Evolutionary conservation across 2,113 vertebrate species (phyloP).

Genomic region (Gulo gulo): DNA sequence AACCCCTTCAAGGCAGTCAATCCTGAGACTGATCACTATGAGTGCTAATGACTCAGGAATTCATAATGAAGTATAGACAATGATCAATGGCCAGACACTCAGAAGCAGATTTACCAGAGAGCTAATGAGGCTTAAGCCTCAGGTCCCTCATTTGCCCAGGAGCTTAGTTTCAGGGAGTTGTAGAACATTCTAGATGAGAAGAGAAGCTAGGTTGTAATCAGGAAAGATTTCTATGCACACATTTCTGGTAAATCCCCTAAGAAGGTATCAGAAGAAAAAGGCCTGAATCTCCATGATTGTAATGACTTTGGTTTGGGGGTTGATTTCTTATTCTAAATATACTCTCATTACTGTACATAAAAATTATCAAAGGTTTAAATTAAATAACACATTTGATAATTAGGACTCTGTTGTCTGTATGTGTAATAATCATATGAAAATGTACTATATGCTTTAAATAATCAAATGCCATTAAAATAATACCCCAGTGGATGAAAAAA

Average conservation of each 20-base stretch:
- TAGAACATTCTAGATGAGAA: neutral
- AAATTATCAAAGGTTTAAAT: conserved; percentile 25
- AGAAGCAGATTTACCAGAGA: neutral
- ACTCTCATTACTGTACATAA: neutral
- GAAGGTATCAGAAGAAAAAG: conserved; percentile 35
- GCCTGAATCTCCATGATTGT: neutral
- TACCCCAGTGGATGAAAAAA: neutral
- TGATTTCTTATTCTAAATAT: conserved; percentile 30
- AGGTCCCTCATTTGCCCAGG: neutral
- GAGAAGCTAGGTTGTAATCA: neutral
- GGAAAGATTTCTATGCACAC: neutral
- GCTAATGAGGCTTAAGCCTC: neutral
- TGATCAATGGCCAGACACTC: neutral
- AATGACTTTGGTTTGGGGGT: neutral
- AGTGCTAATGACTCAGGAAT: neutral
- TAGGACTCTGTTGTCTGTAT: neutral
- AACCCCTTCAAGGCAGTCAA: neutral
- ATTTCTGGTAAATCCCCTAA: neutral
- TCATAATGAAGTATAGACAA: neutral
- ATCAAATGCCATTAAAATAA: conserved; percentile 4
- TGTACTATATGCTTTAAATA: neutral
- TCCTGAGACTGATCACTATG: neutral
- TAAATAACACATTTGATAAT: neutral
- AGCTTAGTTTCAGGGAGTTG: neutral
- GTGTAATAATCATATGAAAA: neutral